Evolutionary conservation across 2,888 invertebrate species (phyloP).

Genomic region (Embidobia sp.): DNA sequence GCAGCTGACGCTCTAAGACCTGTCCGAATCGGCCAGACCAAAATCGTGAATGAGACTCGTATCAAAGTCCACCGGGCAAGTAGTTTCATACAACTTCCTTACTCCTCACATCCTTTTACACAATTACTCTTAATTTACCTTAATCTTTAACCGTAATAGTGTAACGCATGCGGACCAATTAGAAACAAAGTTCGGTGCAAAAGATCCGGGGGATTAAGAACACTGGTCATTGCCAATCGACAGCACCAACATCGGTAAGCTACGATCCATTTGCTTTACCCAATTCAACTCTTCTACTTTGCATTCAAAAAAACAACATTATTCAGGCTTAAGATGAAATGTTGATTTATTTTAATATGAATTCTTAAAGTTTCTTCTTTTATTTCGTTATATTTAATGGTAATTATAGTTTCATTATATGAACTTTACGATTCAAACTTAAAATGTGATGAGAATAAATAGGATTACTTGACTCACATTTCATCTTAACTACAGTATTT

Average conservation of each 20-base stretch:
- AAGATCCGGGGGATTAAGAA: conserved; percentile 59
- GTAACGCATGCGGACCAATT: conserved; percentile 60
- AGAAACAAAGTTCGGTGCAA: conserved; percentile 50
- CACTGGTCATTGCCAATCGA: conserved; percentile 63
- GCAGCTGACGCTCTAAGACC: conserved; percentile 79
- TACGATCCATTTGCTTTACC: conserved; percentile 54
- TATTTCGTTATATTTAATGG: too few species aligned
- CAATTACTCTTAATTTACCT: conserved; percentile 43
- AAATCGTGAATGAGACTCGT: conserved; percentile 75
- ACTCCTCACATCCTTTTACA: not conserved
- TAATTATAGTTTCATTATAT: too few species aligned
- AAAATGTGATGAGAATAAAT: too few species aligned
- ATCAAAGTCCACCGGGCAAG: conserved; percentile 75
- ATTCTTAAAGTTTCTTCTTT: too few species aligned
- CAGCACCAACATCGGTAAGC: conserved; percentile 63
- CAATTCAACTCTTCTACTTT: conserved; percentile 63
- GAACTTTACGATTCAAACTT: too few species aligned
- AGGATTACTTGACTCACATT: too few species aligned
- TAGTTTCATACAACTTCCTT: conserved; percentile 17
- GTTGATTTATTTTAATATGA: conserved; percentile 11
- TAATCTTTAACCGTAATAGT: conserved; percentile 55
- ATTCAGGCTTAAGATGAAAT: conserved; percentile 44
- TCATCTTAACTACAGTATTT: conserved; percentile 49
- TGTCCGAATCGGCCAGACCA: conserved; percentile 75
- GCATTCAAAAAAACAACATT: conserved; percentile 59